These are phyloP conservation scores for Drosophila mayaguana DNA, from an alignment of 2,888 invertebrate species.

Conservation along the genomic window DNA sequence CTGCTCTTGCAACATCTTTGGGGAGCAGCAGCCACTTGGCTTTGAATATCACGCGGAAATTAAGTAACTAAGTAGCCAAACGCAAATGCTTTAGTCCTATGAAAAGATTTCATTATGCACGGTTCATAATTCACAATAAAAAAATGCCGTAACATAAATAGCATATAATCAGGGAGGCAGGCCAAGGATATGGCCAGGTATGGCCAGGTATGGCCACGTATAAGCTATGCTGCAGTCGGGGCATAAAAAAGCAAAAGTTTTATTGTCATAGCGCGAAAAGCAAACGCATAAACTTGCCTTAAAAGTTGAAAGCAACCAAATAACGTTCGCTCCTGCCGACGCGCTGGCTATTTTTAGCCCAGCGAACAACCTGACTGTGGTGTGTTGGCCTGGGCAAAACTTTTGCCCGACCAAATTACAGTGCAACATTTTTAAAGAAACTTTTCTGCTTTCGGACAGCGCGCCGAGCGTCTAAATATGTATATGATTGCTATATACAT, in stretches of 20 bases:
- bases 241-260: conserved; percentile 65
- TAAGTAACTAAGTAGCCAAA: conserved; percentile 76
- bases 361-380: conserved; percentile 17
- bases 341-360: conserved; percentile 64
- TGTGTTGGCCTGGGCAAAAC: conserved; percentile 35
- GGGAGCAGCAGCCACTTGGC: conserved; percentile 45
- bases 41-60: conserved; percentile 72
- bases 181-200: background rate
- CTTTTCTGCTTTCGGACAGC: conserved; percentile 47
- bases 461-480: conserved; percentile 25
- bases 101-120: conserved; percentile 73
- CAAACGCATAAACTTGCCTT: conserved; percentile 74
- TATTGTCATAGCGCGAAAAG: conserved; percentile 68
- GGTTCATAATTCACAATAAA: conserved; percentile 67
- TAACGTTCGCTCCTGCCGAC: conserved; percentile 28
- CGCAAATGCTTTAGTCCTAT: conserved; percentile 53
- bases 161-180: conserved; percentile 36
- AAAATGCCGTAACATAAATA: conserved; percentile 62
- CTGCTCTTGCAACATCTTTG: conserved; percentile 30
- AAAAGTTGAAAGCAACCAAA: conserved; percentile 62
- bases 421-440: conserved; percentile 78
- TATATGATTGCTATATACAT: background rate
- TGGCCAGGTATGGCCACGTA: conserved; percentile 14
- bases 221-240: conserved; percentile 1
- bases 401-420: conserved; percentile 65